A percentile compares a stretch with the other conserved stretches of the same genome.
Conservation (phyloP, 1,140 invertebrate species). For the Drosophila tani region DNA sequence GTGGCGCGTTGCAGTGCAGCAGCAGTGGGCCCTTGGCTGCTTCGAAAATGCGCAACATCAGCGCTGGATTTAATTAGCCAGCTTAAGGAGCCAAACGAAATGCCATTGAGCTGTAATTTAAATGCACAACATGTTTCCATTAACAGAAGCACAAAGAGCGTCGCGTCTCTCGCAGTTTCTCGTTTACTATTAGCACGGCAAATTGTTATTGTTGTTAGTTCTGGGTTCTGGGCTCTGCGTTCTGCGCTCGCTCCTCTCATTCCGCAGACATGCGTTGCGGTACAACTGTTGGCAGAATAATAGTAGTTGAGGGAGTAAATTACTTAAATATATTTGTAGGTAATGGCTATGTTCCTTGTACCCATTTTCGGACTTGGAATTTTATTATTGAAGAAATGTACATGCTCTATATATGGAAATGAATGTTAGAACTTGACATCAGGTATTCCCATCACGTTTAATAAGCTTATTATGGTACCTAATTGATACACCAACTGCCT, state of each 20-base stretch:
- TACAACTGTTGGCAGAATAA: neutral
- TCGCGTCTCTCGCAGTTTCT: conserved; percentile 16
- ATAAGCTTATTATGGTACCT: neutral
- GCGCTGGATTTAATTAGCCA: conserved; percentile 68
- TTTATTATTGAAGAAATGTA: too few relatives aligned
- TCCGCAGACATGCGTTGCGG: conserved; percentile 41
- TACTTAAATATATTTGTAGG: too few relatives aligned
- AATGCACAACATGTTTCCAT: conserved; percentile 76
- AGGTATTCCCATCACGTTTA: neutral
- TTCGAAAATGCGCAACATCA: conserved; percentile 36
- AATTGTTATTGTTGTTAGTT: conserved; percentile 63
- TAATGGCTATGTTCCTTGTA: too few relatives aligned
- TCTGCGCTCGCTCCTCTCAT: too few relatives aligned
- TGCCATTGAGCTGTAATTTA: conserved; percentile 75
- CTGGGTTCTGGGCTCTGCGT: conserved; percentile 34
- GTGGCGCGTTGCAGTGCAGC: conserved; percentile 17
- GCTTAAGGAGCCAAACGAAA: conserved; percentile 55
- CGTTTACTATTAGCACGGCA: conserved; percentile 47
- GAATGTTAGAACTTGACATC: neutral
- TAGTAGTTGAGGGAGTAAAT: conserved; percentile 8
- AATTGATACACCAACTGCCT: neutral
- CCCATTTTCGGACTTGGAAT: neutral
- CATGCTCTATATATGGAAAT: neutral
- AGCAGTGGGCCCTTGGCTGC: conserved; percentile 16
- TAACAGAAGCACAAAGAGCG: conserved; percentile 41